Evolutionary conservation across 2,888 invertebrate species (phyloP).

Genomic region (Metellina segmentata): DNA sequence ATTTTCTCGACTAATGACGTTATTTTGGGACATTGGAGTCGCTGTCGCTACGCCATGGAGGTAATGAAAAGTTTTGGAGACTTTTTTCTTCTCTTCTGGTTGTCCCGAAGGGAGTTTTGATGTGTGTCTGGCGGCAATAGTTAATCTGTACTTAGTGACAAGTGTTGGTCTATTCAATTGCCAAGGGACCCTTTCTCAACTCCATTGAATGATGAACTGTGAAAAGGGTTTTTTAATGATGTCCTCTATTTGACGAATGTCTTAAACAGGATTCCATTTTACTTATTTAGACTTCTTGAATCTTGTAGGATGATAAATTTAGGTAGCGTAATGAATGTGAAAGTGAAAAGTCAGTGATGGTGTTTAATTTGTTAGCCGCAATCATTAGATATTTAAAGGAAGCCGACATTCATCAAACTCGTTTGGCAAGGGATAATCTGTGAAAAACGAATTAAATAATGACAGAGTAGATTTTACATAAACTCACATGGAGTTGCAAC

Average conservation of each 20-base stretch:
- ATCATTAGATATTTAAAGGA: not conserved
- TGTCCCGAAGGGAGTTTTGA: not conserved
- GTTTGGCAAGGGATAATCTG: not conserved
- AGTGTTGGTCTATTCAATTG: not conserved
- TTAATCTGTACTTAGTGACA: not conserved
- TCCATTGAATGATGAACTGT: conserved; percentile 45
- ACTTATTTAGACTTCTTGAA: too few species aligned
- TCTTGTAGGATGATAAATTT: not conserved
- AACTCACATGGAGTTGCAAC: not conserved
- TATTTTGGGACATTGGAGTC: conserved; percentile 1
- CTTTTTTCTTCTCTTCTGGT: not conserved
- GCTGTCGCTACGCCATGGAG: not conserved
- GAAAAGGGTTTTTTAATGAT: conserved; percentile 1
- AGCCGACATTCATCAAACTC: not conserved
- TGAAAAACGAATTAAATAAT: not conserved
- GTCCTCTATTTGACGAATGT: not conserved
- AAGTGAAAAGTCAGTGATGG: not conserved
- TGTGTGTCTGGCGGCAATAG: too few species aligned
- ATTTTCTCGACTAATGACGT: conserved; percentile 31
- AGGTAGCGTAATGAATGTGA: not conserved
- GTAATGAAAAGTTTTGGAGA: not conserved
- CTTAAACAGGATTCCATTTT: too few species aligned
- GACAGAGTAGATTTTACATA: not conserved
- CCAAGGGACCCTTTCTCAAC: not conserved
- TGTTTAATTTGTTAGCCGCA: not conserved